A percentile compares a stretch with the other conserved stretches of the same genome.
Conservation (phyloP, 1,140 invertebrate species). For the Atta texana region DNA sequence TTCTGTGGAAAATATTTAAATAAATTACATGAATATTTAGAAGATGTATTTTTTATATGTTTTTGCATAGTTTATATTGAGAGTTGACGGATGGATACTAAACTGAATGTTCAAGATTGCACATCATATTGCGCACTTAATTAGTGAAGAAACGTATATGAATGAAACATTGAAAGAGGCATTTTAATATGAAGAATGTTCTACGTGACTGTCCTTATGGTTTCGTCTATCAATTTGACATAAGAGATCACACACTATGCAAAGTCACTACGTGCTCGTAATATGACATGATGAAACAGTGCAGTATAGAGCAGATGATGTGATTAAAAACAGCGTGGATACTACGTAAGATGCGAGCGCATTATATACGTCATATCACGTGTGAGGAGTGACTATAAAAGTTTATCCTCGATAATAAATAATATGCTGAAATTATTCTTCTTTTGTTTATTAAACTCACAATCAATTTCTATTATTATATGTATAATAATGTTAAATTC, state of each 20-base stretch:
- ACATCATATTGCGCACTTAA: conserved; percentile 8
- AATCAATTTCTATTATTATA: background rate
- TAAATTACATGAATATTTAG: background rate
- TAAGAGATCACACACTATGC: conserved; percentile 36
- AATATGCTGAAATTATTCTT: background rate
- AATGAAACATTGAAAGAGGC: conserved; percentile 61
- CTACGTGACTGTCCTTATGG: conserved; percentile 67
- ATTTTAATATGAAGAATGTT: conserved; percentile 57
- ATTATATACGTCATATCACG: background rate
- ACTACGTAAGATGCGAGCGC: background rate
- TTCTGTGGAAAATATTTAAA: no score
- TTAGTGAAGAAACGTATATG: conserved; percentile 21
- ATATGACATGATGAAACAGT: background rate
- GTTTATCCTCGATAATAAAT: background rate
- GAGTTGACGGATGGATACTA: background rate
- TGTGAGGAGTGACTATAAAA: background rate
- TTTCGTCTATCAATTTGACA: conserved; percentile 32
- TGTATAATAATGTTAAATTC: background rate
- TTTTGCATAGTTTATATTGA: background rate
- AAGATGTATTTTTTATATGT: background rate
- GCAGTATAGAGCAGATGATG: background rate
- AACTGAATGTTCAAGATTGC: background rate
- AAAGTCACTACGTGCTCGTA: conserved; percentile 34
- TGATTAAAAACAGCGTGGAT: conserved; percentile 27
- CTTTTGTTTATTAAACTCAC: background rate